Evolutionary conservation across 1,140 invertebrate genomes (phyloP), one percentile per base, ranked within the genome.

Genomic region (Ladona fulva): DNA sequence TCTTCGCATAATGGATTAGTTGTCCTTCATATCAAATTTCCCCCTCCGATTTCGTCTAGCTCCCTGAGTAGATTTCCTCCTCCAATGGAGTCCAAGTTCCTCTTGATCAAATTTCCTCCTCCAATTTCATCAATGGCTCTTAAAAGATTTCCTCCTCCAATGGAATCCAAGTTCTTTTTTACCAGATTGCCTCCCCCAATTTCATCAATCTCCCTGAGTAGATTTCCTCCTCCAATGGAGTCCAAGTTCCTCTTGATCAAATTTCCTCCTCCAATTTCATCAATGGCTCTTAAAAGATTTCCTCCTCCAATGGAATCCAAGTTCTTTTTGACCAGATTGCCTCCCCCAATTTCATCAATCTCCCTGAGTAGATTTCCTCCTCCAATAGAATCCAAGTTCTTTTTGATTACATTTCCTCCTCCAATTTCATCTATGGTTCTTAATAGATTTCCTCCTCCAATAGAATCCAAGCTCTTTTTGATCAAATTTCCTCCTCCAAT

Each of bases 371-470:
- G 79, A 78, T 87, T 84, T 11, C 84, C 86, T 59, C 86, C 86
- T 25, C 86, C 86, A 22, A 87, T 78, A 0, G 83, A 83, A 78
- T 87, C 86, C 19, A 86, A 78, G 77, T 59, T 74, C 79, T 73
- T 78, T 44, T 78, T 77, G 78, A 80, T 59, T 22, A 75, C 24
- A 8, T 42, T 25, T 0, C 25, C 74, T 24, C 86, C 86, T 0
- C 84, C 85, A 5, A 87, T 83, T 12, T 83, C 81, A 79, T 88
- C 87, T 19, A 87, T 79, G 80, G 85, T 86, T 81, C 86, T 80
- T 16, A 78, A 82, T 14, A 82, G 75, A 75, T 82, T 80, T n/a
- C 82, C 82, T 12, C 81, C 83, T 5, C 82, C 82, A 12, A 83
- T 79, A n/a, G 81, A 80, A 78, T 83, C 82, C 12, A 82, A n/a